A percentile compares a stretch with the other conserved stretches of the same genome.
phyloP scores from a whole-genome alignment of 37 sponge, comb jelly and placozoan species.

The Oopsacas minuta region DNA sequence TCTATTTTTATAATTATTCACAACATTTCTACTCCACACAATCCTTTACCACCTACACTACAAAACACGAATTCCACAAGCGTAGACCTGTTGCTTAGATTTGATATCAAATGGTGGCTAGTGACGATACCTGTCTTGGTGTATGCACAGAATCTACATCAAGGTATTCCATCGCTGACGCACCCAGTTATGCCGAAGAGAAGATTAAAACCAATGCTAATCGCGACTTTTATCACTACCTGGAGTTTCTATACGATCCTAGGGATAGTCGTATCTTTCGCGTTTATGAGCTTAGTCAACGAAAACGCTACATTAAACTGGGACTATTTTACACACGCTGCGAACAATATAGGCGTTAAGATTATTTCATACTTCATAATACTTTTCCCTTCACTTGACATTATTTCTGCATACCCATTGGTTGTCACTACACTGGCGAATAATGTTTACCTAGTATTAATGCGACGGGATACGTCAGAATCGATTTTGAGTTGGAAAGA shows the following conservation, averaged over 20 bases:
- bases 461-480: conserved; percentile 36
- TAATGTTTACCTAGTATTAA: conserved; percentile 47
- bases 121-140: conserved; percentile 48
- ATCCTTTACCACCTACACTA: background rate
- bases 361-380: conserved; percentile 63
- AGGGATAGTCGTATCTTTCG: conserved; percentile 54
- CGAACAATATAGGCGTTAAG: conserved; percentile 23
- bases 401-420: conserved; percentile 74
- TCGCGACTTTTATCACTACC: conserved; percentile 30
- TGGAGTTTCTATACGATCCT: conserved; percentile 41
- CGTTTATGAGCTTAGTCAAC: conserved; percentile 35
- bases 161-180: conserved; percentile 61
- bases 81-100: conserved; percentile 19
- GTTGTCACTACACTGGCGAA: conserved; percentile 44
- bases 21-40: background rate
- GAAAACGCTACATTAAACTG: conserved; percentile 70
- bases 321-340: conserved; percentile 20
- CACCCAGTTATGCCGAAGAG: conserved; percentile 53
- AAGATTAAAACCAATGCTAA: conserved; percentile 29
- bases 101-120: conserved; percentile 46
- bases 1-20: background rate
- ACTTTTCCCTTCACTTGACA: conserved; percentile 75
- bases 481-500: conserved; percentile 2
- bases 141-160: conserved; percentile 63
- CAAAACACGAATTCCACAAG: background rate